Evolutionary conservation across 2,113 vertebrate species (phyloP).

Genomic region (Bombycilla garrulus): DNA sequence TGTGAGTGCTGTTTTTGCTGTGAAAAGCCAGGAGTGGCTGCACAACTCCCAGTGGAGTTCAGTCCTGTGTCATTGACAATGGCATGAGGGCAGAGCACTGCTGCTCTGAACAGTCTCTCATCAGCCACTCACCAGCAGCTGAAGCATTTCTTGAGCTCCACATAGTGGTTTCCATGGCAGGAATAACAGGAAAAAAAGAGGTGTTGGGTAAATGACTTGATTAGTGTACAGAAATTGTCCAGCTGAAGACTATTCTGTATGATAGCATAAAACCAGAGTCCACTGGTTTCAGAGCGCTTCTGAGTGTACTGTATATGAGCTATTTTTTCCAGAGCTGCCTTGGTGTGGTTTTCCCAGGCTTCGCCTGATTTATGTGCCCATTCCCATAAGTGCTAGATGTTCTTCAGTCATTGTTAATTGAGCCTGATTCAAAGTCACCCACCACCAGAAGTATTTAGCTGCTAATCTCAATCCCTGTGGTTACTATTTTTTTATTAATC

Average conservation of each 20-base stretch:
- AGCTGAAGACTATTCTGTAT: not conserved
- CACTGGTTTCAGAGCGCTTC: not conserved
- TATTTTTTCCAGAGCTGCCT: not conserved
- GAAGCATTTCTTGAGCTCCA: not conserved
- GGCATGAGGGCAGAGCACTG: not conserved
- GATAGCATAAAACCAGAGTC: not conserved
- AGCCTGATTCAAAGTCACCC: not conserved
- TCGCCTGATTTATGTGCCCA: not conserved
- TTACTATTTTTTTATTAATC: not conserved
- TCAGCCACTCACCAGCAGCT: not conserved
- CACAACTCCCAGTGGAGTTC: not conserved
- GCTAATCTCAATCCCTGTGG: not conserved
- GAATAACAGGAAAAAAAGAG: not conserved
- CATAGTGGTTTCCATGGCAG: not conserved
- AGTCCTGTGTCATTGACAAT: not conserved
- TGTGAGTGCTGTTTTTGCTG: not conserved
- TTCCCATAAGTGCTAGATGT: not conserved
- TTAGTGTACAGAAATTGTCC: not conserved
- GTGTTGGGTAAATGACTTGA: not conserved
- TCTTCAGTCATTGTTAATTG: not conserved
- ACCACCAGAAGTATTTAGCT: not conserved
- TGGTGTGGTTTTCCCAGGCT: not conserved
- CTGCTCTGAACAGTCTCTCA: not conserved
- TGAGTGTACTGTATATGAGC: not conserved
- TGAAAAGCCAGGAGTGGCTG: not conserved